Base-by-base conservation (phyloP, 2,797 vertebrate species). In the Salarias fasciatus region DNA sequence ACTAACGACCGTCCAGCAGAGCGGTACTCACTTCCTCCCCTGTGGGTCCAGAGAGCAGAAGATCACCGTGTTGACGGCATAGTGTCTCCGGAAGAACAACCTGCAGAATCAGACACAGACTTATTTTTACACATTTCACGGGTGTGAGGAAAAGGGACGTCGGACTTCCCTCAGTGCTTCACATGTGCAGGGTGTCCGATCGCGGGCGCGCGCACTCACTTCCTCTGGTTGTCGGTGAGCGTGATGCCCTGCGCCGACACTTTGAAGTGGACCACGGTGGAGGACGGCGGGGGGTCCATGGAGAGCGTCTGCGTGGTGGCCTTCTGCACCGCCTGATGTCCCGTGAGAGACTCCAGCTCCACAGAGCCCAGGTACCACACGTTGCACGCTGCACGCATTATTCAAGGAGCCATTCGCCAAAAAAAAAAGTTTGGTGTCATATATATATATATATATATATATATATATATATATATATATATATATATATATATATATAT, bases 201-300 rank as follows among this genome's bases (percentile, higher is more conserved):
- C n/a, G n/a, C n/a, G n/a, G n/a, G n/a, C n/a, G n/a, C n/a, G n/a
- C n/a, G 14, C 2, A 79, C 96, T 95, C 88, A 99, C 97, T 98
- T 98, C 80, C 97, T 93, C 89, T 99, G 97, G 89, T 99, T 99
- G 92, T 99, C 97, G 0, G 97, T 99, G 81, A 99, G 83, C 0
- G 97, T 99, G 89, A 99, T 97, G 63, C 97, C 97, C 82, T 99
- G 97, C 0, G 96, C 92, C 4, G 97, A 98, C 84, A 99, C 97
- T 80, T 99, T 99, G 87, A 99, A 99, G 87, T 99, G 97, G 56
- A 99, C 97, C 0, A 96, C 89, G 0, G 97, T 99, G 62, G 94
- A 96, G 51, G 90, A 13, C 0, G 95, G 91, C 0, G 92, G 90
- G 0, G 96, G 95, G 37, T 95, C 93, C 77, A 94, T 92, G 59